Percentiles rank a stretch among this genome's conserved stretches.
Evolutionary conservation across 2,113 vertebrate species (phyloP).

Genomic region (Cricetomys ansorgei): DNA sequence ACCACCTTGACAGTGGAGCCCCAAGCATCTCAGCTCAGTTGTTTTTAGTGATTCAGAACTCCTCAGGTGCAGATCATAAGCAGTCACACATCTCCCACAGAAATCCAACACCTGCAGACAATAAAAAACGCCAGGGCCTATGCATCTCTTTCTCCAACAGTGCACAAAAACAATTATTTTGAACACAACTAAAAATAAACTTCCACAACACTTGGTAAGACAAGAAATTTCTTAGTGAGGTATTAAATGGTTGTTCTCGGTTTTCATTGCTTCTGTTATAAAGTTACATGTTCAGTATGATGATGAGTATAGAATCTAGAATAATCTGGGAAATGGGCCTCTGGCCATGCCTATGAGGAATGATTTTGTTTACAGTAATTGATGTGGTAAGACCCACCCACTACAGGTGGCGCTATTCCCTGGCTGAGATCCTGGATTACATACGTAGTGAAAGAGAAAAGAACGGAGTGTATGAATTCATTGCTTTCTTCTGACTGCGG

Average conservation of each 20-base stretch:
- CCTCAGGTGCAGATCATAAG: too few relatives aligned
- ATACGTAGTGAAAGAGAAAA: not conserved
- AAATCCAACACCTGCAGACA: too few relatives aligned
- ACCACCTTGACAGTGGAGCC: too few relatives aligned
- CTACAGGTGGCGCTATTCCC: not conserved
- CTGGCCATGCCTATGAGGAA: not conserved
- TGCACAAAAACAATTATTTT: too few relatives aligned
- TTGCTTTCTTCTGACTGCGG: not conserved
- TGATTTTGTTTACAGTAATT: not conserved
- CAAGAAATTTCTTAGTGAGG: not conserved
- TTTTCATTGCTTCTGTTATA: not conserved
- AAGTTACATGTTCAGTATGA: not conserved
- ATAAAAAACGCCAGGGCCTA: too few relatives aligned
- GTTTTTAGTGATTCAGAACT: too few relatives aligned
- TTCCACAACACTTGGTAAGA: too few relatives aligned
- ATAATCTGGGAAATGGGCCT: not conserved
- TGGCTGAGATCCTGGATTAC: not conserved
- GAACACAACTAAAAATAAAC: too few relatives aligned
- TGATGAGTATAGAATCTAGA: not conserved
- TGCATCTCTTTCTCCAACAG: too few relatives aligned
- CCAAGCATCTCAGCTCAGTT: too few relatives aligned
- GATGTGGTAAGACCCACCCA: not conserved
- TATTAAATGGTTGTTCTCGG: not conserved
- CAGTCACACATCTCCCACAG: too few relatives aligned
- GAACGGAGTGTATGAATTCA: not conserved